Evolutionary conservation across 2,113 vertebrate genomes (phyloP), one percentile per base, ranked within the genome.

Genomic region (Pardalotus punctatus): DNA sequence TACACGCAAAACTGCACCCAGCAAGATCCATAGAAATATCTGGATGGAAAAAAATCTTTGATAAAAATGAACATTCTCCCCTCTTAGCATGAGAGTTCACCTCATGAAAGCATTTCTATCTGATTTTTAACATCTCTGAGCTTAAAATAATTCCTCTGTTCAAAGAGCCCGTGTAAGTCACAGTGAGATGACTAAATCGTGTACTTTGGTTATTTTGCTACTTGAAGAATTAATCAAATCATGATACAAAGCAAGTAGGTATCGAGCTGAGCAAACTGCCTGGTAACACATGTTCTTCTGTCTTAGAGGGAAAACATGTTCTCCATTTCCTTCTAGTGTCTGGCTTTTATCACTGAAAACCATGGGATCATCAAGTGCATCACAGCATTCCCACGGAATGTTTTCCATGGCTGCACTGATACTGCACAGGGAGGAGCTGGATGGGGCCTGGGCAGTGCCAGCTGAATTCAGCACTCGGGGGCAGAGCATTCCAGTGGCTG

Each of bases 1-100:
- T 69, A 66, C 48, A n/a, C 0, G 0, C 56, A 45, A 10, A 40
- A 4, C 14, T n/a, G 38, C 2, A 3, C 22, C 35, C 47, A 48
- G 43, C 36, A 29, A 78, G 51, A 76, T 15, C 61, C 81, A 33
- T 0, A 27, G 31, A 25, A 77, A 57, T 31, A 15, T 29, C 71
- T 57, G 47, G 21, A 17, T 0, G 1, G 56, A 28, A 70, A 84
- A 12, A 12, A 10, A 19, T 9, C 36, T 29, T 15, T 43, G 47
- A 35, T 12, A 50, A 58, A 85, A 61, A 67, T 7, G 20, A 76
- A 23, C 21, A 2, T 78, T 65, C 21, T 72, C 17, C 91, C 10
- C 54, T 8, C 61, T 50, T 54, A 65, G 65, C 28, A 2, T 1
- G 7, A 20, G 19, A 73, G 27, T 28, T 90, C 47, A n/a, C 45